These are phyloP conservation scores for Pelochelys cantorii DNA, from an alignment of 2,797 vertebrate genomes.

Conservation along the genomic window DNA sequence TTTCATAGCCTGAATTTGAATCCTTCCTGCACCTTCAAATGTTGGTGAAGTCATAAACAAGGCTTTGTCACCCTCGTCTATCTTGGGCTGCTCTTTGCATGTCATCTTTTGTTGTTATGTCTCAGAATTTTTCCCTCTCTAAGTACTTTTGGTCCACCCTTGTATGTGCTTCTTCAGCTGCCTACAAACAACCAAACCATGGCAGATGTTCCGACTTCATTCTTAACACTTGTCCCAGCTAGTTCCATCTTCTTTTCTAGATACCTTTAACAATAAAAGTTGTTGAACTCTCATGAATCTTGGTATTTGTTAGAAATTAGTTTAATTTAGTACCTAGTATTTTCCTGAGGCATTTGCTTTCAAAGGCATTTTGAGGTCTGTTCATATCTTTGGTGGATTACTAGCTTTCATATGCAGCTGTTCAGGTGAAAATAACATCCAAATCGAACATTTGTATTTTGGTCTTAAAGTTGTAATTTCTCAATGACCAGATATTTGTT, in stretches of 20 bases:
- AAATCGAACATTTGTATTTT: background rate
- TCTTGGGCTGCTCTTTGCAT: background rate
- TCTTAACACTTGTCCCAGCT: background rate
- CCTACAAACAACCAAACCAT: background rate
- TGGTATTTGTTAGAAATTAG: background rate
- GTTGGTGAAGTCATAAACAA: background rate
- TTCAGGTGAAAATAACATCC: conserved; percentile 5
- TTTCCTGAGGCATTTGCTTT: conserved; percentile 12
- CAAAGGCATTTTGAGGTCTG: background rate
- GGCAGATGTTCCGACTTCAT: background rate
- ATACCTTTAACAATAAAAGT: background rate
- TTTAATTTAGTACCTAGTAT: background rate
- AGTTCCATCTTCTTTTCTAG: background rate
- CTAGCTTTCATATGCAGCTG: background rate
- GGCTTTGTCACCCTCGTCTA: background rate
- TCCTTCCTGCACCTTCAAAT: background rate
- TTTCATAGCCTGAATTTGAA: background rate
- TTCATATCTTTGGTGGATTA: conserved; percentile 2
- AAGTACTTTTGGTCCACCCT: background rate
- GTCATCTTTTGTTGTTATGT: background rate
- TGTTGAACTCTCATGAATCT: background rate
- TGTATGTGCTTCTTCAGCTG: background rate
- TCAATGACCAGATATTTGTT: background rate
- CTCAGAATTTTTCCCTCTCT: background rate
- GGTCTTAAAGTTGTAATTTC: background rate